Conservation (phyloP, 92 coral and sea anemone genomes). For the Parazoanthus swiftii region DNA sequence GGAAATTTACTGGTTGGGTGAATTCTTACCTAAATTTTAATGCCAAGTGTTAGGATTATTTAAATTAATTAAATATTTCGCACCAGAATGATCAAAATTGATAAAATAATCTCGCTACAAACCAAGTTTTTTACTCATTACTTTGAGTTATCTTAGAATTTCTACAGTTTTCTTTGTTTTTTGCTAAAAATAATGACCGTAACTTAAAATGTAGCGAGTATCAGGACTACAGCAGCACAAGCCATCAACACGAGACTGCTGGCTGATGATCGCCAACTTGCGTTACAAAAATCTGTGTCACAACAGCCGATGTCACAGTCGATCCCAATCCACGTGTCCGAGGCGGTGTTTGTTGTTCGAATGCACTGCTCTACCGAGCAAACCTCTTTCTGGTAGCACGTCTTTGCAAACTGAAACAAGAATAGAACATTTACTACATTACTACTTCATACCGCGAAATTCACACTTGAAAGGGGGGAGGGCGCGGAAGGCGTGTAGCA, state of each 20-base stretch:
- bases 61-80: no score
- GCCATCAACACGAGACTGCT: conserved; percentile 4
- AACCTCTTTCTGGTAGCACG: conserved; percentile 2
- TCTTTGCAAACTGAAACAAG: conserved; percentile 12
- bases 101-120: no score
- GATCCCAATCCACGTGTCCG: conserved; percentile 4
- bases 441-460: neutral
- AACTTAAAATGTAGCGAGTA: neutral
- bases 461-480: neutral
- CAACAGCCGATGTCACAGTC: conserved; percentile 17
- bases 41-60: no score
- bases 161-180: no score
- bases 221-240: neutral
- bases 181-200: no score
- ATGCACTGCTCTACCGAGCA: neutral
- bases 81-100: no score
- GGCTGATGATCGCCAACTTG: neutral
- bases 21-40: no score
- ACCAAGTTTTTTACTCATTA: no score
- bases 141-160: no score
- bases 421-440: neutral
- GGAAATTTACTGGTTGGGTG: no score
- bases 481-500: no score
- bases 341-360: neutral
- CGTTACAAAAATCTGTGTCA: conserved; percentile 4